phyloP scores from a whole-genome alignment of 2,113 vertebrate genomes.

The Bos javanicus region DNA sequence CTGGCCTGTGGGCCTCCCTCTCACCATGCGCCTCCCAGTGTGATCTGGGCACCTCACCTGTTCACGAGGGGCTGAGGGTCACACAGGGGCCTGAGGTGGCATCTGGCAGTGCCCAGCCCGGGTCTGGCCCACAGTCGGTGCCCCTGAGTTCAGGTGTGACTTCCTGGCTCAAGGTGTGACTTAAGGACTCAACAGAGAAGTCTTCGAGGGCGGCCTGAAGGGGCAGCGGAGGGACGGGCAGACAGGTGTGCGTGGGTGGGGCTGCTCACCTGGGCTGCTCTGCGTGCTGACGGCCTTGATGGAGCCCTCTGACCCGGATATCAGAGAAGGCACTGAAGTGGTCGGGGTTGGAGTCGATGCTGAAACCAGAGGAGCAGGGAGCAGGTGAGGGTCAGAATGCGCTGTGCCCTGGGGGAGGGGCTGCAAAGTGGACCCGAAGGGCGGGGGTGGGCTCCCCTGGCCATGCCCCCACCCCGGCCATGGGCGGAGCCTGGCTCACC shows the following conservation, averaged over 20 bases:
- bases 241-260: no score
- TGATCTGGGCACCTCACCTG: rapidly evolving
- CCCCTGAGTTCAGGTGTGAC: no score
- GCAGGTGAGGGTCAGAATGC: not conserved
- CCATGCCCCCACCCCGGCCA: rapidly evolving
- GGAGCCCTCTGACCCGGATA: rapidly evolving
- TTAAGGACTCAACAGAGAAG: not conserved
- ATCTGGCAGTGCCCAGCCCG: not conserved
- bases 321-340: rapidly evolving
- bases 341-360: not conserved
- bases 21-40: rapidly evolving
- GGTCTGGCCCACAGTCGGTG: rapidly evolving
- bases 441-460: not conserved
- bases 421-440: not conserved
- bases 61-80: not conserved
- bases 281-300: rapidly evolving
- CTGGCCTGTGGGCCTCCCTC: not conserved
- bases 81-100: not conserved
- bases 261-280: not conserved
- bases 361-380: not conserved
- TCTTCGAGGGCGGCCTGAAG: not conserved
- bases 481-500: rapidly evolving
- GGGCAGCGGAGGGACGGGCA: not conserved
- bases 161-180: not conserved
- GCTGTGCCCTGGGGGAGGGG: not conserved